phyloP scores from a whole-genome alignment of 2,888 invertebrate genomes.

The Lepeophtheirus nordmannii region DNA sequence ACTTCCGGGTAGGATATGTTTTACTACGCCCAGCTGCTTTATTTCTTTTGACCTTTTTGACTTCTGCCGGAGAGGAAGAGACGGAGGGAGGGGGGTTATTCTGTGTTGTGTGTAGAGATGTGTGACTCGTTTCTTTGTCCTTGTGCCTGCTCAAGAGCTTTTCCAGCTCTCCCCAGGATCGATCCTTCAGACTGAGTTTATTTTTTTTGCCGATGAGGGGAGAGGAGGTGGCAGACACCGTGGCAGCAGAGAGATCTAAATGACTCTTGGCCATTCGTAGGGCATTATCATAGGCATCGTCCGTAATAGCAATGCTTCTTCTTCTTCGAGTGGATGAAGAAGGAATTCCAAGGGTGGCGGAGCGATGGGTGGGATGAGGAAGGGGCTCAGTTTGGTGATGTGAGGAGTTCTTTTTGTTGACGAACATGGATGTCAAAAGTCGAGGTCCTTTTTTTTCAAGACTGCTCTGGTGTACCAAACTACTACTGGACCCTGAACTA shows the following conservation, averaged over 20 bases:
- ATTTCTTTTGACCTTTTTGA: neutral
- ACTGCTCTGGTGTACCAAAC: neutral
- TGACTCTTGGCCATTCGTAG: slow-evolving; percentile 20
- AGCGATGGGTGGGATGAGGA: neutral
- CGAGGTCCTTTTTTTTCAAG: neutral
- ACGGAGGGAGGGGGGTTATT: neutral
- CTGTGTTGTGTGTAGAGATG: neutral
- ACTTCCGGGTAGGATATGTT: slow-evolving; percentile 7
- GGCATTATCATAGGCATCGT: slow-evolving; percentile 3
- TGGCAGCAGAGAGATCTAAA: neutral
- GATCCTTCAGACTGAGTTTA: neutral
- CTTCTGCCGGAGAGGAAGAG: neutral
- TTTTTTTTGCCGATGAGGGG: neutral
- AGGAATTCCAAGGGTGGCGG: neutral
- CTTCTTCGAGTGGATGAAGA: neutral
- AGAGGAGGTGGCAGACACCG: neutral
- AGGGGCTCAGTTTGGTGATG: neutral
- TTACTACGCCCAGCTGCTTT: neutral
- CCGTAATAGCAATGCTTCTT: slow-evolving; percentile 12
- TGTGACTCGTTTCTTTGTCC: slow-evolving; percentile 4
- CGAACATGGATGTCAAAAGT: neutral
- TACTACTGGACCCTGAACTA: neutral
- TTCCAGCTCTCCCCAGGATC: slow-evolving; percentile 1
- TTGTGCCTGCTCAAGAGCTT: too few species aligned
- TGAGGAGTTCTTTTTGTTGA: neutral